These are phyloP conservation scores for Eupithecia insigniata DNA, from an alignment of 2,888 invertebrate species.

Conservation along the genomic window DNA sequence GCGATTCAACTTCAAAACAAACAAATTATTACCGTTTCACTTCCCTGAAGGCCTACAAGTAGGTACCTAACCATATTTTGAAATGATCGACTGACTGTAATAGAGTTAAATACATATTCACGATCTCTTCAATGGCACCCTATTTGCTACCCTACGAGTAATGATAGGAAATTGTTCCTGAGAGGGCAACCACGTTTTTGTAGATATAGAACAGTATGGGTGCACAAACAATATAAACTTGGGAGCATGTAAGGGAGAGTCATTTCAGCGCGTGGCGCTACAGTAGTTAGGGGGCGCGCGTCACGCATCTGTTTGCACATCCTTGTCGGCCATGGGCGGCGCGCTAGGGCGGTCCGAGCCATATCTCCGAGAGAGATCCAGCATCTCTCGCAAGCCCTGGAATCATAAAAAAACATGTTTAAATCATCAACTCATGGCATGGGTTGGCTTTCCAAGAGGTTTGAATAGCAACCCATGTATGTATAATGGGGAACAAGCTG, in stretches of 20 bases:
- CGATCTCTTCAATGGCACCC: background rate
- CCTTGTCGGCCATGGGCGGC: slow-evolving; percentile 88
- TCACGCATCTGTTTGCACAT: slow-evolving; percentile 89
- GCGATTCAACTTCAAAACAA: background rate
- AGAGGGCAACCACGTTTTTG: background rate
- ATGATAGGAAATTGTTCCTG: background rate
- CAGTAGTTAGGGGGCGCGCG: slow-evolving; percentile 57
- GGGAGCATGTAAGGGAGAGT: slow-evolving; percentile 40
- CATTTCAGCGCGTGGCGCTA: slow-evolving; percentile 15
- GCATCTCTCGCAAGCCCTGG: slow-evolving; percentile 92
- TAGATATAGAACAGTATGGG: background rate
- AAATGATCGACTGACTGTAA: background rate
- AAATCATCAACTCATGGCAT: background rate
- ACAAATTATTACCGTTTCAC: background rate
- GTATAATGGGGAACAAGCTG: too few species aligned
- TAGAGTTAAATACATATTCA: background rate
- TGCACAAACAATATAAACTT: slow-evolving; percentile 19
- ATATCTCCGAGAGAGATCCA: slow-evolving; percentile 91
- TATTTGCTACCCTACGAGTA: background rate
- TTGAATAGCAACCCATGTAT: too few species aligned
- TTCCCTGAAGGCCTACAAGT: background rate
- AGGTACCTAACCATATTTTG: background rate
- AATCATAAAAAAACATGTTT: slow-evolving; percentile 39
- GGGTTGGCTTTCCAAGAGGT: background rate
- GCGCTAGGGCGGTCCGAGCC: slow-evolving; percentile 83